phyloP scores from a whole-genome alignment of 2,888 invertebrate species.

The Campoplex capitator region DNA sequence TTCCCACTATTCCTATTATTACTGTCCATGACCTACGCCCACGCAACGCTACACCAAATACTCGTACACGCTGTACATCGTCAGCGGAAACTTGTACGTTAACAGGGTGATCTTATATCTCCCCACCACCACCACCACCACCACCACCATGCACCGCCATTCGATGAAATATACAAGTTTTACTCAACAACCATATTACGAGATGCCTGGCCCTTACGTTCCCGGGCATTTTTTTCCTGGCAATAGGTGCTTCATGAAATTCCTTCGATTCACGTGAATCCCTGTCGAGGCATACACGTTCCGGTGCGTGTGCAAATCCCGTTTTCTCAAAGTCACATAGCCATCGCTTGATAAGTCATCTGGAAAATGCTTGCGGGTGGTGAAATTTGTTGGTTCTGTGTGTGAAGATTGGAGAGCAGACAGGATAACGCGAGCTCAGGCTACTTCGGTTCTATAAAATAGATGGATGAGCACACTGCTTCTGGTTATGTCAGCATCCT shows the following conservation, averaged over 20 bases:
- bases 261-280: too few relatives aligned
- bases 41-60: conserved; percentile 51
- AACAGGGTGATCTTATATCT: conserved; percentile 5
- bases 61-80: conserved; percentile 21
- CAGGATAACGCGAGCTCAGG: conserved; percentile 55
- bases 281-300: too few relatives aligned
- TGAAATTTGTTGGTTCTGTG: background rate
- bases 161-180: background rate
- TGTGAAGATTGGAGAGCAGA: background rate
- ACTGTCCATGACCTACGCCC: conserved; percentile 78
- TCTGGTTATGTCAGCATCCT: conserved; percentile 84
- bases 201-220: too few relatives aligned
- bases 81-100: conserved; percentile 17
- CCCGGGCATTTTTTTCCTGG: too few relatives aligned
- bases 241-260: too few relatives aligned
- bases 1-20: conserved; percentile 62
- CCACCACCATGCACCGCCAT: background rate
- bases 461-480: conserved; percentile 73
- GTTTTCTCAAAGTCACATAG: too few relatives aligned
- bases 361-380: background rate
- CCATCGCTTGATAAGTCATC: too few relatives aligned
- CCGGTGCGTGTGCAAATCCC: too few relatives aligned
- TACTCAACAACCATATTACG: background rate
- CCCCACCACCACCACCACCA: background rate
- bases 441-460: conserved; percentile 75